Conservation (phyloP, 2,888 invertebrate genomes). For the Nomada fabriciana region DNA sequence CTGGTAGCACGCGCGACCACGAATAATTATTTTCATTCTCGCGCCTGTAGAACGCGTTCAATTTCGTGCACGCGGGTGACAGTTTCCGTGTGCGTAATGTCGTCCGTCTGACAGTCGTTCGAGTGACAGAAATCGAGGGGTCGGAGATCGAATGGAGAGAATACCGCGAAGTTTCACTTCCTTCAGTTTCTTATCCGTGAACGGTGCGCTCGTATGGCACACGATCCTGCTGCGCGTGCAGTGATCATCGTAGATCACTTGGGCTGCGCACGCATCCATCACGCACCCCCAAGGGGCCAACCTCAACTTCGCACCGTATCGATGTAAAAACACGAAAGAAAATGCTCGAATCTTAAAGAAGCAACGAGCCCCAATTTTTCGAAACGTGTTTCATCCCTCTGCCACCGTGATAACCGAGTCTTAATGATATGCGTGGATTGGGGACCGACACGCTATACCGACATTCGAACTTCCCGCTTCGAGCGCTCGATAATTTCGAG, state of each 20-base stretch:
- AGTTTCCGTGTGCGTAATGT: constrained; percentile 10
- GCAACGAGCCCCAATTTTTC: background rate
- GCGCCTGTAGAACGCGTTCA: constrained; percentile 4
- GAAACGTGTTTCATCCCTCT: background rate
- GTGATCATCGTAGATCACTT: constrained; percentile 40
- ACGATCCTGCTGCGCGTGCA: constrained; percentile 30
- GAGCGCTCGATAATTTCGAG: constrained; percentile 51
- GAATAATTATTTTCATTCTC: constrained; percentile 20
- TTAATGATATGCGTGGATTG: constrained; percentile 47
- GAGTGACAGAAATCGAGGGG: background rate
- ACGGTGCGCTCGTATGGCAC: constrained; percentile 25
- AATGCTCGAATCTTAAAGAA: constrained; percentile 1
- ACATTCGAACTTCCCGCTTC: constrained; percentile 52
- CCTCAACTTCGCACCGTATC: background rate
- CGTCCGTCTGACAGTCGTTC: constrained; percentile 34
- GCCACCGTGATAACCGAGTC: background rate
- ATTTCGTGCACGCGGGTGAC: constrained; percentile 31
- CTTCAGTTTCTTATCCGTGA: constrained; percentile 38
- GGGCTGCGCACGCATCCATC: constrained; percentile 31
- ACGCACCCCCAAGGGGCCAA: constrained; percentile 17
- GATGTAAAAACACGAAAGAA: background rate
- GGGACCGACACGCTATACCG: background rate
- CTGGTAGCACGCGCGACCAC: constrained; percentile 70
- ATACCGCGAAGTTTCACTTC: constrained; percentile 36
- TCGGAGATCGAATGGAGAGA: background rate